These are phyloP conservation scores for Agriopis leucophaearia DNA, from an alignment of 2,888 invertebrate genomes.

Conservation along the genomic window DNA sequence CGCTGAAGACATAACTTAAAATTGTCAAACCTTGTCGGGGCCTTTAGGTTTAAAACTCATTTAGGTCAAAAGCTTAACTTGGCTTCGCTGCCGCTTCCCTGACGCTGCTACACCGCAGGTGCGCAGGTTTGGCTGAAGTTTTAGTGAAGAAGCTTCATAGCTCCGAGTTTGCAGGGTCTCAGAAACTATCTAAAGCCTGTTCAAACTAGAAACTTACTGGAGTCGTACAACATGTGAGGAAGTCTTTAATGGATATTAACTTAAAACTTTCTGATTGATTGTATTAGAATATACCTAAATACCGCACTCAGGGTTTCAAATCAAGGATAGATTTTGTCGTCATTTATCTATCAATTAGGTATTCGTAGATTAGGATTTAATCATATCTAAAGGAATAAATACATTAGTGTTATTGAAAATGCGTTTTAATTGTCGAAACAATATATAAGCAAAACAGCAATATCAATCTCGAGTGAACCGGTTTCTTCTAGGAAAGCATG, in stretches of 20 bases:
- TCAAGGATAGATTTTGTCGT: background rate
- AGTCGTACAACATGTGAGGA: background rate
- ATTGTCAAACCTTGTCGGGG: too few species aligned
- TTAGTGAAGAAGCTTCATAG: constrained; percentile 22
- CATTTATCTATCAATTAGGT: background rate
- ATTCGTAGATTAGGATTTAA: background rate
- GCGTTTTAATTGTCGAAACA: too few species aligned
- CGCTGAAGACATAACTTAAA: too few species aligned
- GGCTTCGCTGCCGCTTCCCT: too few species aligned
- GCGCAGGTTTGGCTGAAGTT: background rate
- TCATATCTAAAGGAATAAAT: too few species aligned
- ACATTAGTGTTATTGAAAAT: too few species aligned
- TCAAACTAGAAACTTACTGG: constrained; percentile 29
- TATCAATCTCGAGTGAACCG: too few species aligned
- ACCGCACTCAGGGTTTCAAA: background rate
- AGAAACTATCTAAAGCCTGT: constrained; percentile 44
- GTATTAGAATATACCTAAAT: background rate
- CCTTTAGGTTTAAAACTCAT: too few species aligned
- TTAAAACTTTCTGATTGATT: constrained; percentile 1
- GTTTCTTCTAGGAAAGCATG: too few species aligned
- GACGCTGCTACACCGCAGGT: background rate
- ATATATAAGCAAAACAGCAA: too few species aligned
- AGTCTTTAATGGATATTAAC: constrained; percentile 4
- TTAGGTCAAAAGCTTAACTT: too few species aligned
- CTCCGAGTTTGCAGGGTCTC: constrained; percentile 44